Base-by-base conservation (phyloP, 2,888 invertebrate species). In the Ceramica pisi region DNA sequence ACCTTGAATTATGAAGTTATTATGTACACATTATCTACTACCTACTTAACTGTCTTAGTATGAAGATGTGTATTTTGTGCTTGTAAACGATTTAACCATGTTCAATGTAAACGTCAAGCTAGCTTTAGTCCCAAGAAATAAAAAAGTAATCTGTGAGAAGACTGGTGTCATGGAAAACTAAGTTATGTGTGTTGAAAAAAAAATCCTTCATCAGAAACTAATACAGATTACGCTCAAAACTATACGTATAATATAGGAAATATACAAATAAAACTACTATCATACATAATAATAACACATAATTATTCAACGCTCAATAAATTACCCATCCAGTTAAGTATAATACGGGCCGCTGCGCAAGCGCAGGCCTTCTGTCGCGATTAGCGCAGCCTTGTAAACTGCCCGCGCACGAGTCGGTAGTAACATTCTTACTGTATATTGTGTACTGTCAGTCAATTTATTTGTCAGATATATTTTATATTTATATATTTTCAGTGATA, bases 301-400 rank as follows among this genome's bases (percentile, higher is more conserved):
- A 51, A 66, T 8, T 12, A 72, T 61, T 53, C 31, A 56, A 31
- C 31, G 55, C 31, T 73, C 44, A 63, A 74, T 75, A 67, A 69
- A 73, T 78, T 68, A 68, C 44, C 63, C 67, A 78, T 70, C 59
- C 62, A 74, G 44, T 57, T 3, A 65, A 64, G 38, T 55, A 63
- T 50, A 50, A 26, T 51, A 41, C 67, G 66, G 51, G 50, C 64
- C 60, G 31, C 44, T 80, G 74, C 77, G 80, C 75, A 55, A 35
- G 64, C 75, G 76, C 79, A 81, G 82, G 71, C 87, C 87, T 87
- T 87, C 84, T 64, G 79, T 61, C 57, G 71, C 79, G 79, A 85
- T 87, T 87, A 86, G 81, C 86, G 80, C 68, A 83, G 82, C 80
- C 73, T 80, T 81, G 86, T 68, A 64, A 80, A 80, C 44, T 68